Evolutionary conservation across 2,888 invertebrate species (phyloP).

Genomic region (Diloba caeruleocephala): DNA sequence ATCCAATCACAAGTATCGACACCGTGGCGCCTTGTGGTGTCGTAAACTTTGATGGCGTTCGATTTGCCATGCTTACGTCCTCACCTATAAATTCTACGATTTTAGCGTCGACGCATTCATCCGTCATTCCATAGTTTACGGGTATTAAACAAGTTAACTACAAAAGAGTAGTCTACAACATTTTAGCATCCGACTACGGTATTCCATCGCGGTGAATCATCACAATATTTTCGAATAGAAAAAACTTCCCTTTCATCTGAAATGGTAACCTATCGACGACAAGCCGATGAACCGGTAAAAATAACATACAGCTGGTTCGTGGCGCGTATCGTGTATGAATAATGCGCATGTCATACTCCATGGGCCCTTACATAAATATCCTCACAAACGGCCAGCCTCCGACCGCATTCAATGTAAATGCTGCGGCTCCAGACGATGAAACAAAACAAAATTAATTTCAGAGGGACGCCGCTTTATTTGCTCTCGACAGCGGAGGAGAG

Average conservation of each 20-base stretch:
- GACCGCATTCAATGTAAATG: slow-evolving; percentile 89
- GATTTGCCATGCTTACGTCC: slow-evolving; percentile 62
- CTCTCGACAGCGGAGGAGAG: slow-evolving; percentile 72
- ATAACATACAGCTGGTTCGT: slow-evolving; percentile 82
- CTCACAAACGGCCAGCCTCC: slow-evolving; percentile 82
- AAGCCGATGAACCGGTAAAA: slow-evolving; percentile 84
- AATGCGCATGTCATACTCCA: slow-evolving; percentile 85
- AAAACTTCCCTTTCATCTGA: slow-evolving; percentile 58
- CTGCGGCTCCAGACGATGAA: slow-evolving; percentile 84
- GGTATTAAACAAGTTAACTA: slow-evolving; percentile 13
- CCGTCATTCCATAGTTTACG: slow-evolving; percentile 20
- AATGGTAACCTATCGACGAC: slow-evolving; percentile 63
- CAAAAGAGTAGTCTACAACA: slow-evolving; percentile 22
- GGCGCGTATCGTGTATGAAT: slow-evolving; percentile 83
- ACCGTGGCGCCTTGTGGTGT: slow-evolving; percentile 75
- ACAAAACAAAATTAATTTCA: slow-evolving; percentile 89
- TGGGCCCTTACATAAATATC: slow-evolving; percentile 87
- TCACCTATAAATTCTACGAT: slow-evolving; percentile 46
- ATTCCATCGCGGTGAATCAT: slow-evolving; percentile 37
- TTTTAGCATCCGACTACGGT: slow-evolving; percentile 22
- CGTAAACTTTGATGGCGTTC: slow-evolving; percentile 83
- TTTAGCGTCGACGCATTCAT: slow-evolving; percentile 41
- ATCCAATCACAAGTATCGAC: slow-evolving; percentile 77
- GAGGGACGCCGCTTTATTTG: slow-evolving; percentile 84
- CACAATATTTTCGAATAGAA: slow-evolving; percentile 49